Conservation (phyloP, 2,113 vertebrate species). For the Nansenia antarctica region DNA sequence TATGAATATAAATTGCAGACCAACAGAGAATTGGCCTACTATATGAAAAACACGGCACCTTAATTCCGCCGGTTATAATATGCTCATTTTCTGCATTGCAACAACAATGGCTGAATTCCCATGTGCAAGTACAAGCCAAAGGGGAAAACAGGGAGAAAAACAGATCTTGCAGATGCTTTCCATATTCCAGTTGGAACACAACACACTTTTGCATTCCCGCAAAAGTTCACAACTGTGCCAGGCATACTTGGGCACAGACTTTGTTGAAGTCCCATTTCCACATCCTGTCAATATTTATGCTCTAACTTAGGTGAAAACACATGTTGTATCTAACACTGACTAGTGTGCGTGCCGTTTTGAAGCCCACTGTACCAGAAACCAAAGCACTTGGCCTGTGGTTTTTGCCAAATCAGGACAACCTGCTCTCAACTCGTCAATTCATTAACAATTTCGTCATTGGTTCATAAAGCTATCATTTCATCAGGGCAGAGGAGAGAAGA, state of each 20-base stretch:
- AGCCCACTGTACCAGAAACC: not conserved
- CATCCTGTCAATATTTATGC: not conserved
- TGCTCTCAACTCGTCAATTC: too few relatives aligned
- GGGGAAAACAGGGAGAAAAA: slow-evolving; percentile 2
- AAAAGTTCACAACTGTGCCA: slow-evolving; percentile 7
- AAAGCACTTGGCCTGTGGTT: not conserved
- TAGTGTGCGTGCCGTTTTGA: not conserved
- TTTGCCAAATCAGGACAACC: not conserved
- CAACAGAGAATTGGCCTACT: slow-evolving; percentile 3
- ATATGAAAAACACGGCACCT: slow-evolving; percentile 23
- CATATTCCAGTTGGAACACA: slow-evolving; percentile 31
- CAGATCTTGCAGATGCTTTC: slow-evolving; percentile 20
- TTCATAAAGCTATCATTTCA: too few relatives aligned
- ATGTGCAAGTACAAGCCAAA: not conserved
- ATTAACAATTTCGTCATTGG: not conserved
- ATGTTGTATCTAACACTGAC: not conserved
- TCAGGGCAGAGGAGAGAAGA: not conserved
- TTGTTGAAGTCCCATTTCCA: slow-evolving; percentile 26
- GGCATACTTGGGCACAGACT: slow-evolving; percentile 13
- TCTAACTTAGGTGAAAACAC: not conserved
- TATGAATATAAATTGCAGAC: slow-evolving; percentile 30
- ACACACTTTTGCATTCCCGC: slow-evolving; percentile 29
- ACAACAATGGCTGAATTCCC: slow-evolving; percentile 37
- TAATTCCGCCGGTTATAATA: slow-evolving; percentile 18
- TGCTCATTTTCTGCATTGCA: slow-evolving; percentile 25